Conservation (phyloP, 2,888 invertebrate species). For the Noctua pronuba region DNA sequence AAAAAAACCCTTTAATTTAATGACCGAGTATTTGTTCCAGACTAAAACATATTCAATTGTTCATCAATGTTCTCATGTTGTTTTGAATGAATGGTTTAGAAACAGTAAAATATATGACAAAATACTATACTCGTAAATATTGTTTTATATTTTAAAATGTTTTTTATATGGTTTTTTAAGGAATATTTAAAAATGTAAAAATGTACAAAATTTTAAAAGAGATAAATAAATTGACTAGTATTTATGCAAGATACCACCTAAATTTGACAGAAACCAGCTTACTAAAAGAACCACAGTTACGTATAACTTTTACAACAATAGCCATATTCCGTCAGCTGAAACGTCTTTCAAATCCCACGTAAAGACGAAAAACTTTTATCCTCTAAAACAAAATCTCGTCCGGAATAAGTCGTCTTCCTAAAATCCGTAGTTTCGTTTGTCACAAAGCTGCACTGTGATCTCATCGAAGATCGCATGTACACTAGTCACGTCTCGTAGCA, state of each 20-base stretch:
- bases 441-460: conserved; percentile 62
- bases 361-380: conserved; percentile 29
- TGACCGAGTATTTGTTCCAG: too few relatives aligned
- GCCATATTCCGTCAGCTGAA: not conserved
- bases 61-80: not conserved
- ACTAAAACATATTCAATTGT: not conserved
- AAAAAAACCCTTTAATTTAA: too few relatives aligned
- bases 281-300: not conserved
- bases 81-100: not conserved
- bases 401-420: conserved; percentile 37
- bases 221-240: not conserved
- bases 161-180: too few relatives aligned
- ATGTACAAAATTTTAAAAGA: too few relatives aligned
- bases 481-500: conserved; percentile 63
- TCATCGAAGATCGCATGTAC: conserved; percentile 62
- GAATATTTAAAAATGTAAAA: too few relatives aligned
- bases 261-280: rapidly evolving
- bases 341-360: conserved; percentile 10
- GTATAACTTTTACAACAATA: not conserved
- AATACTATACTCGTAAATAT: too few relatives aligned
- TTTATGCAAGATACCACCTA: too few relatives aligned
- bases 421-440: conserved; percentile 60
- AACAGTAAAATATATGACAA: not conserved
- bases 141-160: not conserved
- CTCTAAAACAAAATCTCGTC: conserved; percentile 35